Evolutionary conservation across 2,113 vertebrate species (phyloP), one percentile per base, ranked within the genome.

Genomic region (Quiscalus mexicanus): DNA sequence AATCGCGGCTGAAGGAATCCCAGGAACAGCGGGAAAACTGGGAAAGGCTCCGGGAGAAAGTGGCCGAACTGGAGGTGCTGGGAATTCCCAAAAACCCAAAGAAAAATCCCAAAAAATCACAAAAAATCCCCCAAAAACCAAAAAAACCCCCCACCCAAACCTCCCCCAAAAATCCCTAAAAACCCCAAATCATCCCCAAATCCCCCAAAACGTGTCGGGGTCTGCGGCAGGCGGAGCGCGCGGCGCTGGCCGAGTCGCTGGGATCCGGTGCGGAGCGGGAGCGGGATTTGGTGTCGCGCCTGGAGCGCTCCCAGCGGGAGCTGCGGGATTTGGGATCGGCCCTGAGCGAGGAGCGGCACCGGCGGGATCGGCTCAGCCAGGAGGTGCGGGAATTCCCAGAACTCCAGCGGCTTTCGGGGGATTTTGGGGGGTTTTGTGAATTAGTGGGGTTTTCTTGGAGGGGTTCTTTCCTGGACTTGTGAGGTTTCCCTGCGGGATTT

Each of bases 381-480:
- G 56, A 59, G 56, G 56, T 59, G 56, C 9, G 9, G 9, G 33
- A 16, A 35, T 33, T 21, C 20, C 31, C 7, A 12, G 19, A 30
- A 7, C 28, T 18, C 28, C 11, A 11, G 17, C 3, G 13, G 7
- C 22, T 58, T n/a, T 15, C 20, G 0, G 14, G 55, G 55, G 31
- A 22, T 14, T 22, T 21, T 12, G 12, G 19, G 19, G 8, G 13
- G 33, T 9, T 33, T 33, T 20, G 7, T 30, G 18, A 12, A 19
- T 55, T 55, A 8, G 12, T 12, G 52, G 28, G 28, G 17, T 4
- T 55, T 55, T 53, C 31, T 31, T 20, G 18, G 53, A 12, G 52
- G 30, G 28, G 28, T 31, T 55, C 18, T 31, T 55, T 20, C 52
- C 18, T 53, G 52, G 30, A 31, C 20, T 20, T 31, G 30, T 55